Evolutionary conservation across 2,888 invertebrate genomes (phyloP), one percentile per base, ranked within the genome.

Genomic region (Uropetala carovei): DNA sequence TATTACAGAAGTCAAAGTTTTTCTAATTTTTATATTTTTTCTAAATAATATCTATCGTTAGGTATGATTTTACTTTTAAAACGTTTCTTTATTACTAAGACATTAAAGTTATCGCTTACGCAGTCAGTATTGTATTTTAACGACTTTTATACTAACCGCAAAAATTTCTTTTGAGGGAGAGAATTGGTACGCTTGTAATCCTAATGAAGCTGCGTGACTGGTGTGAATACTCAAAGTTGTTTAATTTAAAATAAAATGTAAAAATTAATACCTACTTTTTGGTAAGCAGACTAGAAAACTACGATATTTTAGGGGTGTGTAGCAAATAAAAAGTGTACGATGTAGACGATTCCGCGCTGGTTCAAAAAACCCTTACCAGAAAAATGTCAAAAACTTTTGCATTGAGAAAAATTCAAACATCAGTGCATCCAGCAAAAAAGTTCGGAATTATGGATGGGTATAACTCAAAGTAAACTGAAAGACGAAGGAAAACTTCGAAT

Each of bases 371-470:
- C 14, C n/a, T 18, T 57, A 82, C 56, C 82, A 16, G 82, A 82
- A 43, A 82, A 83, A 7, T n/a, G 83, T 83, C 83, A 83, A 16
- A 83, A 83, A 57, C 56, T 83, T 83, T 81, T 81, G 27, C 27
- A 14, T 43, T n/a, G 75, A 11, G 56, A 18, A 18, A 1, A 56
- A 56, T 83, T 83, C 83, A 83, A 83, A 57, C 83, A 57, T 83
- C 83, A 82, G 30, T 43, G 83, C 83, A n/a, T n/a, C 83, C 57
- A n/a, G 56, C 9, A 13, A 30, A 57, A 83, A 18, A 18, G 83
- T 56, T 83, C 56, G 83, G 57, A 83, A 83, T 57, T 83, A 9
- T 57, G 83, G 30, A 83, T 43, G 43, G 56, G 56, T n/a, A 83
- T n/a, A 56, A n/a, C 56, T 7, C n/a, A 56, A 57, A 83, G 56